Percentiles rank a stretch among this genome's conserved stretches.
These are phyloP conservation scores for Dicyrtoma fusca DNA, from an alignment of 2,888 invertebrate species.

Conservation along the genomic window DNA sequence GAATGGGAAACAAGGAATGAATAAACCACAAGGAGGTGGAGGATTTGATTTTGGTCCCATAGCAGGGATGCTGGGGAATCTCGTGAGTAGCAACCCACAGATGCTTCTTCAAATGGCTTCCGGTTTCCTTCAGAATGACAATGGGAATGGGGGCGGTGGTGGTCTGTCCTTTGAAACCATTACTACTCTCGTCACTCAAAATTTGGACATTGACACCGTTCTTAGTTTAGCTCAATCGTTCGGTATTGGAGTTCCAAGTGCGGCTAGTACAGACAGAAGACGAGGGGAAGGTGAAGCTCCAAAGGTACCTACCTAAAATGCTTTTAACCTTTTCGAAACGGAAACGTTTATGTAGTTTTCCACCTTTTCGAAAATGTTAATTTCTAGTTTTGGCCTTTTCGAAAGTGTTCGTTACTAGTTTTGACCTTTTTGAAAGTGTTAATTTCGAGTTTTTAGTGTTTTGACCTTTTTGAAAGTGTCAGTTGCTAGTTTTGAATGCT, in stretches of 20 bases:
- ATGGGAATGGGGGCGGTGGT: conserved; percentile 19
- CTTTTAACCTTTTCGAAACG: too few relatives aligned
- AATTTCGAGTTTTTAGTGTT: too few relatives aligned
- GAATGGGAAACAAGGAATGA: conserved; percentile 32
- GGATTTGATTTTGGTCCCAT: conserved; percentile 50
- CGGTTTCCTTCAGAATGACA: conserved; percentile 37
- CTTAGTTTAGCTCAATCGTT: conserved; percentile 49
- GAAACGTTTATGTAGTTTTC: too few relatives aligned
- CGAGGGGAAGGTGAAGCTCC: conserved; percentile 41
- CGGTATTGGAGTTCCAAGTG: conserved; percentile 37
- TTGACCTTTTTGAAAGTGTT: too few relatives aligned
- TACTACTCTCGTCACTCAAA: conserved; percentile 43
- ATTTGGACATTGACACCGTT: conserved; percentile 52
- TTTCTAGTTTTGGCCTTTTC: too few relatives aligned
- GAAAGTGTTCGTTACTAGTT: too few relatives aligned
- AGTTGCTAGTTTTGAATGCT: too few relatives aligned
- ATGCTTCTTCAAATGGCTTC: conserved; percentile 52
- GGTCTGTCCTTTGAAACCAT: conserved; percentile 52
- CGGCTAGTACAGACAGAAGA: conserved; percentile 22
- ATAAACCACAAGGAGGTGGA: conserved; percentile 30
- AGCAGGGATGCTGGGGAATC: conserved; percentile 47
- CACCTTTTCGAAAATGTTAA: not conserved
- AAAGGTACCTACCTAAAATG: conserved; percentile 6
- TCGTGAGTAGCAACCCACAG: conserved; percentile 51
- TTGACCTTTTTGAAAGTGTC: too few relatives aligned